Evolutionary conservation across 1,140 invertebrate genomes (phyloP), one percentile per base, ranked within the genome.

Genomic region (Bombus confusus): DNA sequence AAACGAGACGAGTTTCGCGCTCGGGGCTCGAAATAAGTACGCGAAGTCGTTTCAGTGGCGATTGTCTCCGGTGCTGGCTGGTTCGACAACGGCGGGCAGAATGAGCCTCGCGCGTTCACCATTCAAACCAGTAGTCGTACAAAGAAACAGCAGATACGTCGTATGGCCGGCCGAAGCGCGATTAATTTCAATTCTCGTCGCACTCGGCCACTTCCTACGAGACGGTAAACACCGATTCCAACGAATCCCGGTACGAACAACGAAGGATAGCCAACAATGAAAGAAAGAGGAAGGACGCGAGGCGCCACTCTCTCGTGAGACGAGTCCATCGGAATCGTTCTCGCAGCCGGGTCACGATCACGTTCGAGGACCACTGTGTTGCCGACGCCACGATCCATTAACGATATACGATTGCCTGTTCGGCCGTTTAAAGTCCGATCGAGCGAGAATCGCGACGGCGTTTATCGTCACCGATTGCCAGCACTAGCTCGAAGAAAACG

Each of bases 131-230:
- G 68, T 82, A 82, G 47, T 72, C 37, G 41, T 31, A 59, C 72
- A 68, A 39, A 15, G 37, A 69, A 72, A 22, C 15, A 4, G 71
- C n/a, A 25, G 59, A 52, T 52, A 62, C 73, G 43, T 43, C n/a
- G 68, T 22, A 15, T 3, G 28, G 25, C 15, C 31, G 41, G 57
- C 10, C 43, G 62, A 41, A 80, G 39, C 69, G 57, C 66, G 80
- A 91, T 90, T 91, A 90, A 91, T 91, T 91, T 91, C 87, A 88
- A 91, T 90, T 91, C 90, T 87, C 43, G 84, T 87, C 90, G 88
- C 88, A 83, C 31, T 37, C 80, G 59, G 39, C 79, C 39, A 87
- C 87, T 88, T 91, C 87, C 87, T 91, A 85, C 76, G 72, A 83
- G 79, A 83, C 80, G 28, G 62, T 31, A 59, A 82, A 25, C 47